phyloP scores from a whole-genome alignment of 2,113 vertebrate species.

The Tympanuchus pallidicinctus region DNA sequence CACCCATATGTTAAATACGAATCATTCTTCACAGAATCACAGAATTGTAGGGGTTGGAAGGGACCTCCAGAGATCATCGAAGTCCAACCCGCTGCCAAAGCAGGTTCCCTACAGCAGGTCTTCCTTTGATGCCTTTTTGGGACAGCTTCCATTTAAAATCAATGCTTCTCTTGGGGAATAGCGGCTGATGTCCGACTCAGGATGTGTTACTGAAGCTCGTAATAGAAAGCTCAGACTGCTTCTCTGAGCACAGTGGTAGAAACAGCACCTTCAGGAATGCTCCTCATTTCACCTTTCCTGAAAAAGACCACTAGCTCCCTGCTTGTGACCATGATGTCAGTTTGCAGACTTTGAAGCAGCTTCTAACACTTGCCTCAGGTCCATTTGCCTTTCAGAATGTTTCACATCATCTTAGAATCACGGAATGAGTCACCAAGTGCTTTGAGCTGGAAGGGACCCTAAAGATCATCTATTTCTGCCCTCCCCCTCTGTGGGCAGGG shows the following conservation, averaged over 20 bases:
- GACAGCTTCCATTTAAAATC: not conserved
- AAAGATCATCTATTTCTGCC: not conserved
- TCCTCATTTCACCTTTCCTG: not conserved
- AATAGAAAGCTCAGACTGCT: not conserved
- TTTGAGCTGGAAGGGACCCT: not conserved
- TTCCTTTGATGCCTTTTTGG: not conserved
- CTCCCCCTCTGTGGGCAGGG: not conserved
- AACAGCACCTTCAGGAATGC: not conserved
- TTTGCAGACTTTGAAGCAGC: not conserved
- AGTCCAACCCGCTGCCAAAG: too few relatives aligned
- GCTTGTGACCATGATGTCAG: not conserved
- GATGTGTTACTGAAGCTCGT: fast-evolving
- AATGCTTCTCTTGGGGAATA: not conserved
- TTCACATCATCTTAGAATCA: not conserved
- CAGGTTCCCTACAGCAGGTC: too few relatives aligned
- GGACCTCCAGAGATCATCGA: too few relatives aligned
- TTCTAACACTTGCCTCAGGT: not conserved
- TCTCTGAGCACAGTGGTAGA: not conserved
- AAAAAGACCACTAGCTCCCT: not conserved
- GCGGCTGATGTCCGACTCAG: not conserved
- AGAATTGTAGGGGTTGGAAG: too few relatives aligned
- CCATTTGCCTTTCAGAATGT: not conserved
- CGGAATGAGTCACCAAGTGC: not conserved
- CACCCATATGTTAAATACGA: not conserved
- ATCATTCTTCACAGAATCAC: not conserved